Conservation (phyloP, 2,888 invertebrate genomes). For the Mythimna ferrago region DNA sequence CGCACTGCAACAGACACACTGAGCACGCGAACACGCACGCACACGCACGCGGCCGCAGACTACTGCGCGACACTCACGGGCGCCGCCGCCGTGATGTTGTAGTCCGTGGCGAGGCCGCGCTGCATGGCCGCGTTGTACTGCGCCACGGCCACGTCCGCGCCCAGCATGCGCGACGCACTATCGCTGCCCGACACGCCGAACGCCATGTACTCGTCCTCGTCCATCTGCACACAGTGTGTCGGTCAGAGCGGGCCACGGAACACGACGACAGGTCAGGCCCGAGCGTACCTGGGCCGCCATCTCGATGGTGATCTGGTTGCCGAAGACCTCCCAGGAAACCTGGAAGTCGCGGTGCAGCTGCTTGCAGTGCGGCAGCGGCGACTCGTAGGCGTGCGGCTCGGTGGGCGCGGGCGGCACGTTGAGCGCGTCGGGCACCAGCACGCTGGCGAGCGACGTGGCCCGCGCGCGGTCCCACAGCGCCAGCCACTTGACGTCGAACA, state of each 20-base stretch:
- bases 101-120: conserved; percentile 95
- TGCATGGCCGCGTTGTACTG: conserved; percentile 92
- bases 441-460: conserved; percentile 73
- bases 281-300: conserved; percentile 93
- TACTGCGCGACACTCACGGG: conserved; percentile 78
- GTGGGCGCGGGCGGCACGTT: conserved; percentile 96
- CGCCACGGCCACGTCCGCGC: conserved; percentile 95
- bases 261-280: neutral
- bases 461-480: conserved; percentile 94
- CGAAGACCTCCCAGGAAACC: conserved; percentile 97
- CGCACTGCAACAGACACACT: conserved; percentile 90
- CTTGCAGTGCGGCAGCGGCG: conserved; percentile 94
- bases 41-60: neutral
- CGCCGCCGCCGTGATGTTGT: conserved; percentile 95
- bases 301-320: conserved; percentile 96
- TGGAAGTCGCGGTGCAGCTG: conserved; percentile 96
- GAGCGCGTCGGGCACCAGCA: conserved; percentile 94
- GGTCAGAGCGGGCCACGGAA: neutral
- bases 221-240: conserved; percentile 77
- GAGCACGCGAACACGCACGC: no score
- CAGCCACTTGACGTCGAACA: conserved; percentile 96
- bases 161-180: conserved; percentile 94
- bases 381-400: conserved; percentile 71
- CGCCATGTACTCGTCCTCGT: conserved; percentile 95
- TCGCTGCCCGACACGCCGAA: conserved; percentile 96